phyloP scores from a whole-genome alignment of 2,888 invertebrate species.

The Adela reaumurella region DNA sequence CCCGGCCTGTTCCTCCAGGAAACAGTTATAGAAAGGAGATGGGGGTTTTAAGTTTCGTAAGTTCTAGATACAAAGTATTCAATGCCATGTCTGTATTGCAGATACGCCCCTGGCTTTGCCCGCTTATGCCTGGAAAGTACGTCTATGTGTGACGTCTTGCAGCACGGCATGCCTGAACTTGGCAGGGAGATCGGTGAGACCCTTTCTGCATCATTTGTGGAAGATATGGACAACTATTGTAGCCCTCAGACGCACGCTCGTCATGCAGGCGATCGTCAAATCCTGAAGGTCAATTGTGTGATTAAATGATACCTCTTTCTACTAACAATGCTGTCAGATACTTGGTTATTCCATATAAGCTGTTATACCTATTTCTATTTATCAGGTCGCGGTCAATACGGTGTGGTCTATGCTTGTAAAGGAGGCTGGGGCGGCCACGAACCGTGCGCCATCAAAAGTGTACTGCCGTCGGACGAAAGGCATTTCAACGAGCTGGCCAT shows the following conservation, averaged over 20 bases:
- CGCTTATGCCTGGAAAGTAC: conserved; percentile 78
- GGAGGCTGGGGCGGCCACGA: conserved; percentile 66
- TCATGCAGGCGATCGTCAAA: too few relatives aligned
- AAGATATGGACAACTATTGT: too few relatives aligned
- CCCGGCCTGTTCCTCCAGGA: too few relatives aligned
- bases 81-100: conserved; percentile 14
- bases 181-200: conserved; percentile 60
- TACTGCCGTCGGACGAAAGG: conserved; percentile 82
- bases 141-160: conserved; percentile 73
- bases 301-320: too few relatives aligned
- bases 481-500: conserved; percentile 88
- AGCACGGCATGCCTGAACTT: conserved; percentile 67
- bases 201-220: neutral
- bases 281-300: too few relatives aligned
- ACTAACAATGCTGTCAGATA: too few relatives aligned
- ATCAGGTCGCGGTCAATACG: conserved; percentile 76
- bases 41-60: too few relatives aligned
- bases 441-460: conserved; percentile 84
- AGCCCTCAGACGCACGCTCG: too few relatives aligned
- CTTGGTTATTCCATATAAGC: too few relatives aligned
- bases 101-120: conserved; percentile 76
- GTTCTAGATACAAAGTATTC: too few relatives aligned
- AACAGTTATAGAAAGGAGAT: too few relatives aligned
- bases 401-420: conserved; percentile 80
- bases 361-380: too few relatives aligned